Evolutionary conservation across 2,113 vertebrate genomes (phyloP).

Genomic region (Isichthys henryi): DNA sequence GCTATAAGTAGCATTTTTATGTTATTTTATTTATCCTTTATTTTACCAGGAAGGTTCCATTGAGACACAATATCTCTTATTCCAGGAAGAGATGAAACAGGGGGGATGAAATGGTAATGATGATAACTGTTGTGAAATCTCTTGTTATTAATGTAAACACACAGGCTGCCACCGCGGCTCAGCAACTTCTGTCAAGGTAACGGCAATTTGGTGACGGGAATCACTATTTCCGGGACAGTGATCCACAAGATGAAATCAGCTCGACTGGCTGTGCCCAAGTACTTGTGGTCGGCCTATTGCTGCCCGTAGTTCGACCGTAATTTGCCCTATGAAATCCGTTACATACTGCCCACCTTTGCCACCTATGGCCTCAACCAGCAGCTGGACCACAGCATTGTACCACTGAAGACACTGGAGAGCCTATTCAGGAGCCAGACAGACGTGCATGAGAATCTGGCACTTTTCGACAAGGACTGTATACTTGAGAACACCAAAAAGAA

Average conservation of each 20-base stretch:
- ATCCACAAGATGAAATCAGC: conserved; percentile 40
- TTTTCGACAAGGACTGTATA: conserved; percentile 53
- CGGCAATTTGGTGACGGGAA: conserved; percentile 51
- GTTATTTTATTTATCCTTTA: too few relatives aligned
- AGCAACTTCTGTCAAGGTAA: conserved; percentile 58
- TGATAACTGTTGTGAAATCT: too few relatives aligned
- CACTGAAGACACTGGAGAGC: conserved; percentile 52
- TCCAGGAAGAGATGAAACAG: too few relatives aligned
- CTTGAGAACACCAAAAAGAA: conserved; percentile 39
- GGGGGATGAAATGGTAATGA: too few relatives aligned
- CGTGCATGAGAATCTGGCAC: conserved; percentile 29
- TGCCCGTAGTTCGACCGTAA: conserved; percentile 55
- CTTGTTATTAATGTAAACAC: too few relatives aligned
- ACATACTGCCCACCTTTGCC: conserved; percentile 55
- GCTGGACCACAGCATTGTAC: conserved; percentile 37
- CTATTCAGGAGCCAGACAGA: conserved; percentile 47
- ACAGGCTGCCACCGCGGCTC: conserved; percentile 16
- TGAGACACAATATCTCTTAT: too few relatives aligned
- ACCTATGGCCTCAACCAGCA: conserved; percentile 50
- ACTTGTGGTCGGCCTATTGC: conserved; percentile 60
- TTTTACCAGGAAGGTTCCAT: too few relatives aligned
- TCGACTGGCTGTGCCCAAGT: conserved; percentile 47
- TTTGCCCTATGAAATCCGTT: conserved; percentile 57
- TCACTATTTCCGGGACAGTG: conserved; percentile 37
- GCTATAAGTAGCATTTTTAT: too few relatives aligned